Evolutionary conservation across 2,797 vertebrate genomes (phyloP).

Genomic region (Lepus townsendii): DNA sequence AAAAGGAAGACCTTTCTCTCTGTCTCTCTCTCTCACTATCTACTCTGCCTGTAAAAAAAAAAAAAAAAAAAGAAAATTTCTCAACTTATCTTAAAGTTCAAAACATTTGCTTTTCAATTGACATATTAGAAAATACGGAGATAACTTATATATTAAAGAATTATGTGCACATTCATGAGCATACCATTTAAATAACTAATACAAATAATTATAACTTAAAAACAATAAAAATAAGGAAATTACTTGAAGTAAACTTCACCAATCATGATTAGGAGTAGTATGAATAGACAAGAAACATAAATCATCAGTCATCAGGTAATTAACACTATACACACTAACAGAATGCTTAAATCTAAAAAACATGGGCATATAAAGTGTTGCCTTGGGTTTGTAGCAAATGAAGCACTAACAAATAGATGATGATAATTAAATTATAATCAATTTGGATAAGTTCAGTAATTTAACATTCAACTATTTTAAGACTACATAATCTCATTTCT

Average conservation of each 20-base stretch:
- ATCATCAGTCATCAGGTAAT: neutral
- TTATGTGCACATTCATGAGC: neutral
- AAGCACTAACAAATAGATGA: neutral
- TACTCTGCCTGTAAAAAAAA: too few relatives aligned
- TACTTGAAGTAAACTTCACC: too few relatives aligned
- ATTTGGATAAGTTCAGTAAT: neutral
- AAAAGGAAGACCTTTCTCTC: too few relatives aligned
- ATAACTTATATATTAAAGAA: neutral
- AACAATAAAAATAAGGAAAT: neutral
- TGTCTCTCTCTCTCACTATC: too few relatives aligned
- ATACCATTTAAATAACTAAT: neutral
- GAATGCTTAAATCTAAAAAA: neutral
- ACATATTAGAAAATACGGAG: neutral
- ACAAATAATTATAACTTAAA: neutral
- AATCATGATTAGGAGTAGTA: neutral
- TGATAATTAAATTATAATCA: neutral
- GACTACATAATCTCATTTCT: neutral
- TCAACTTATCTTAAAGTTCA: neutral
- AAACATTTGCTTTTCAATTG: neutral
- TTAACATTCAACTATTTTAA: neutral
- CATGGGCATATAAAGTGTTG: neutral
- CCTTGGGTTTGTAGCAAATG: neutral
- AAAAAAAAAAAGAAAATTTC: neutral
- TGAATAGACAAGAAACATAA: neutral
- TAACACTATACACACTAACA: neutral